phyloP scores from a whole-genome alignment of 1,140 invertebrate genomes.

The Polypedilum vanderplanki region DNA sequence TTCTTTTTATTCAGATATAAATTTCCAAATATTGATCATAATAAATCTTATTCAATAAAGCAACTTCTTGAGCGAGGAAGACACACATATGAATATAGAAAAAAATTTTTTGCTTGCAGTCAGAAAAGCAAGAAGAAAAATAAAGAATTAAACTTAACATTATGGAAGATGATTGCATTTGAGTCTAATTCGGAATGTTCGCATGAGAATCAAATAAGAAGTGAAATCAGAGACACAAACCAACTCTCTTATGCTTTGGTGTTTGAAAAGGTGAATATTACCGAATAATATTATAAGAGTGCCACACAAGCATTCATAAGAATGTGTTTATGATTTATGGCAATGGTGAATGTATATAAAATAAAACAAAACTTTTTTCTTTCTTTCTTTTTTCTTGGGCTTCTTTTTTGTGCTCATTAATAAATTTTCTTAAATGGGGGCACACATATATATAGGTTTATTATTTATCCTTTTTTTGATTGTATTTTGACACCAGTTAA shows the following conservation, averaged over 20 bases:
- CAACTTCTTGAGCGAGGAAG: neutral
- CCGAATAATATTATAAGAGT: neutral
- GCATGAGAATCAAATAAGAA: slow-evolving; percentile 28
- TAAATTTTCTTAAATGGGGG: slow-evolving; percentile 24
- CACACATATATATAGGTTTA: neutral
- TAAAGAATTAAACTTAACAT: no score
- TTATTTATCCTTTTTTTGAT: slow-evolving; percentile 21
- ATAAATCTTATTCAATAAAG: no score
- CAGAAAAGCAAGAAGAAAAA: no score
- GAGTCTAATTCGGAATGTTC: neutral
- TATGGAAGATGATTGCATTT: no score
- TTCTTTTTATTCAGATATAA: no score
- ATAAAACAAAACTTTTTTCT: neutral
- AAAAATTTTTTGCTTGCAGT: no score
- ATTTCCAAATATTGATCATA: no score
- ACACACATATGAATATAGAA: neutral
- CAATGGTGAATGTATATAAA: slow-evolving; percentile 17
- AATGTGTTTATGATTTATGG: slow-evolving; percentile 11
- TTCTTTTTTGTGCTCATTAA: neutral
- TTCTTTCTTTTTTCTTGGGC: neutral
- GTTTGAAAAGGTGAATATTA: no score
- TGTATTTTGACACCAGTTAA: slow-evolving; percentile 2
- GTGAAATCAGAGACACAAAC: slow-evolving; percentile 15
- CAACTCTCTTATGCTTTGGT: neutral
- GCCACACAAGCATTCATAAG: slow-evolving; percentile 26